Base-by-base conservation (phyloP, 2,113 vertebrate genomes). In the Pleuronectes platessa region DNA sequence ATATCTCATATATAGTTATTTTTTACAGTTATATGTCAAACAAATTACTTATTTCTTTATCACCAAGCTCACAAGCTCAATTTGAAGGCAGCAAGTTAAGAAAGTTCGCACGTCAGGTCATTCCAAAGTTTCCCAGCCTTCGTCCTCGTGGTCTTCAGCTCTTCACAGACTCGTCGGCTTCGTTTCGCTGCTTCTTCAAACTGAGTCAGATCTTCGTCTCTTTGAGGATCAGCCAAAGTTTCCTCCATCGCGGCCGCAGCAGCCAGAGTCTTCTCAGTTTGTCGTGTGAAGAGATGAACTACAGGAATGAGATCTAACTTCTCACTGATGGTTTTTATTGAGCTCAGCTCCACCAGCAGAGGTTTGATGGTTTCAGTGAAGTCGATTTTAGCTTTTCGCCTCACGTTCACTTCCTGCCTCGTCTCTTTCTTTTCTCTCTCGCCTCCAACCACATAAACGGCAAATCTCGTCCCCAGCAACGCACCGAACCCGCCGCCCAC, bases 371-470 rank as follows among this genome's bases (percentile, higher is more conserved):
- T 20, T 24, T 65, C 10, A 0, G 8, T 14, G 53, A 79, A 79
- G 2, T 56, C 61, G 12, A 26, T 3, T 20, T 1, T 21, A 15
- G 8, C 1, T 5, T 62, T 24, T 21, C 10, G 23, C 3, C 54
- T n/a, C 53, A 31, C 2, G 0, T 20, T 20, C 3, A 0, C 10
- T 26, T 31, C 21, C 31, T 55, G 40, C 11, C 2, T 17, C 2
- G 5, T 4, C 12, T 51, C 31, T 31, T 8, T 20, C 0, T 0
- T 21, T 0, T 21, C 6, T 3, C 2, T 4, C 15, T 60, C 0
- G 0, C 3, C 2, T 18, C 51, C 13, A 0, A 53, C 9, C 8
- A 65, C 0, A 62, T 0, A 0, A 11, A 47, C 27, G 0, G 45
- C 23, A 4, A 62, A 2, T 2, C 14, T n/a, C 0, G 21, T 27